Base-by-base conservation (phyloP, 2,888 invertebrate species). In the Temnothorax rugatulus region DNA sequence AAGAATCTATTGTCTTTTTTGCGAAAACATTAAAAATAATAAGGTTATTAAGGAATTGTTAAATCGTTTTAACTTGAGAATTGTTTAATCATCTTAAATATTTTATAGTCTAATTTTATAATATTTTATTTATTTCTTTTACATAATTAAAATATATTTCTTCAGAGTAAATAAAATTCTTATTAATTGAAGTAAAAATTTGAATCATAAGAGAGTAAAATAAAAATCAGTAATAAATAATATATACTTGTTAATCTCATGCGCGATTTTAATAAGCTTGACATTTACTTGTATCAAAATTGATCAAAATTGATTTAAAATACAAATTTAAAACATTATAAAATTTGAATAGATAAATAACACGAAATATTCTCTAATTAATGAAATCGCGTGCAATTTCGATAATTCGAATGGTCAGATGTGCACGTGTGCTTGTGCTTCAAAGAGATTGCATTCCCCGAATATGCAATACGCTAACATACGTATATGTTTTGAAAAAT, bases 381-480 rank as follows among this genome's bases (percentile, higher is more conserved):
- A 52, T 64, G 38, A 52, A 76, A n/a, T 66, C 8, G 52, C 8
- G 11, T 4, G 52, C 25, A 52, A 64, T 76, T 76, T 66, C 38
- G 38, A 76, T 50, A 47, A 50, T 34, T 75, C 18, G 25, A 25
- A 21, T 21, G 5, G 7, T 25, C 9, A 21, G 50, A 76, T 18
- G 2, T 52, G 15, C 38, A 25, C 41, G 54, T n/a, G 34, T 38
- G 34, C 21, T 34, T 61, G 47, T 63, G 11, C 41, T 52, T 44
- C 8, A 52, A 76, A 21, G 7, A 76, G 50, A 64, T 52, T 64
- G 47, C 64, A 64, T 64, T 76, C 50, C 8, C 13, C 52, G 18
- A 34, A 47, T 76, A 21, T 41, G 25, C 25, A 64, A 9, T 64
- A 76, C 38, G 8, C 15, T 52, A 25, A 41, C 25, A 63, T 21